Conservation (phyloP, 2,888 invertebrate genomes). For the Pristionchus maxplancki region DNA sequence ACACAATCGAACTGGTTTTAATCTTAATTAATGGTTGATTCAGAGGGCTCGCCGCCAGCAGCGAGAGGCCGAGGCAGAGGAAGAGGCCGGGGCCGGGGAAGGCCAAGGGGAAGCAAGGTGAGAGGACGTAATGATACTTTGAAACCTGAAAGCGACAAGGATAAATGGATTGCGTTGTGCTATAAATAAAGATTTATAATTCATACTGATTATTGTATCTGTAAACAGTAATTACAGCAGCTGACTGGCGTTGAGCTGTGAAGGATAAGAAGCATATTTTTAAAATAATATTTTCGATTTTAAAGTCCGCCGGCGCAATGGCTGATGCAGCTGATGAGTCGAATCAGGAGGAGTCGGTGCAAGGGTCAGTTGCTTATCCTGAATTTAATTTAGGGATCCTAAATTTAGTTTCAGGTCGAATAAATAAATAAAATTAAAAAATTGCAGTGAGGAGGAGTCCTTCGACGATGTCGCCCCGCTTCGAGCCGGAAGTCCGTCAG, state of each 20-base stretch:
- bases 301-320: background rate
- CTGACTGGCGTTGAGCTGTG: too few relatives aligned
- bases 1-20: too few relatives aligned
- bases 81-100: background rate
- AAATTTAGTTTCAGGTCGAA: too few relatives aligned
- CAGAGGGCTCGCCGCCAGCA: background rate
- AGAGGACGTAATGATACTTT: too few relatives aligned
- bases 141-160: too few relatives aligned
- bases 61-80: slow-evolving; percentile 8
- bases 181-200: too few relatives aligned
- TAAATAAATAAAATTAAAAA: background rate
- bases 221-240: too few relatives aligned
- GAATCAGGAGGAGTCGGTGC: background rate
- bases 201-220: too few relatives aligned
- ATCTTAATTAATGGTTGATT: background rate
- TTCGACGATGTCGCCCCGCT: background rate
- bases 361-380: background rate
- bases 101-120: background rate
- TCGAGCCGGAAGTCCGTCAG: too few relatives aligned
- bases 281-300: background rate
- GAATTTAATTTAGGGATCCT: background rate
- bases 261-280: too few relatives aligned
- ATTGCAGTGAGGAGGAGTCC: background rate
- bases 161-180: too few relatives aligned
- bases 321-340: background rate